A percentile compares a stretch with the other conserved stretches of the same genome.
Evolutionary conservation across 2,797 vertebrate species (phyloP).

Genomic region (Clamator glandarius): DNA sequence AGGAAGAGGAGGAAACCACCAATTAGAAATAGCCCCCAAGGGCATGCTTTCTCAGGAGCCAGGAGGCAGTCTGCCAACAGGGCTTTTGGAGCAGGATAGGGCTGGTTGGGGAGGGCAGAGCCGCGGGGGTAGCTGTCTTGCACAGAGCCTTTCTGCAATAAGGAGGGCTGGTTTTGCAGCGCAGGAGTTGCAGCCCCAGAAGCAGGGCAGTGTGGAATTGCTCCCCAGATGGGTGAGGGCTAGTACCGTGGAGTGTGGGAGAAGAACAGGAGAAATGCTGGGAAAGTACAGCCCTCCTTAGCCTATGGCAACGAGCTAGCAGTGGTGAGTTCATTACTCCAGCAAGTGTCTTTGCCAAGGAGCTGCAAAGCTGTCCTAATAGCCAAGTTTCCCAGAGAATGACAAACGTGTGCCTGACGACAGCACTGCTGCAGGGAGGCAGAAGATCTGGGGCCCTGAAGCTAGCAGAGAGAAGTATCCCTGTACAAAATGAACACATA

Average conservation of each 20-base stretch:
- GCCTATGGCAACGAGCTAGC: background rate
- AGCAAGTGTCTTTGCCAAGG: background rate
- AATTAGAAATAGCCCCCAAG: slow-evolving; percentile 55
- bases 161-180: background rate
- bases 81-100: background rate
- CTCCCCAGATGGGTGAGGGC: background rate
- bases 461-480: background rate
- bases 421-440: background rate
- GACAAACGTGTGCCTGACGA: rapidly evolving
- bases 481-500: background rate
- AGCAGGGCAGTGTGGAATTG: background rate
- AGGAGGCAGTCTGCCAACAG: slow-evolving; percentile 58
- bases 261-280: rapidly evolving
- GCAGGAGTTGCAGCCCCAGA: background rate
- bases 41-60: slow-evolving; percentile 47
- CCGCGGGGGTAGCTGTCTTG: background rate
- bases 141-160: background rate
- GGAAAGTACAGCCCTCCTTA: background rate
- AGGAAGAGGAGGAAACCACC: slow-evolving; percentile 66
- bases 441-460: background rate
- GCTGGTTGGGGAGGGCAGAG: slow-evolving; percentile 18
- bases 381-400: background rate
- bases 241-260: background rate
- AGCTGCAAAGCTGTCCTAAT: background rate
- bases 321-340: background rate